Conservation (phyloP, 2,888 invertebrate species). For the Drosophila suboccidentalis region DNA sequence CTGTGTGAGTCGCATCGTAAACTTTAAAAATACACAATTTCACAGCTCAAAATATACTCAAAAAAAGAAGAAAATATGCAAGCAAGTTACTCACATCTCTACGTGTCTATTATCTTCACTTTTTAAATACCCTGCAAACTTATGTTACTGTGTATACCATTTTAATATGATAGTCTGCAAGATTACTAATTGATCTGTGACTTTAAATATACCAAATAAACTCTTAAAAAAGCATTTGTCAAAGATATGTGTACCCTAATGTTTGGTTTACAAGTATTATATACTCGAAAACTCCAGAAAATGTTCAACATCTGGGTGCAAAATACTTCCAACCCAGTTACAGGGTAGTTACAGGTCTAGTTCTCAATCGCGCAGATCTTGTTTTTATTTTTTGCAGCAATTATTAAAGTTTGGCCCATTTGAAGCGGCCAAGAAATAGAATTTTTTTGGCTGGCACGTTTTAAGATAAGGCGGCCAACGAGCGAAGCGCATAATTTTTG, state of each 20-base stretch:
- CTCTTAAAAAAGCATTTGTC: too few species aligned
- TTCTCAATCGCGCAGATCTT: neutral
- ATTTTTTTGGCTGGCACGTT: constrained; percentile 60
- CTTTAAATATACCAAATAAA: too few species aligned
- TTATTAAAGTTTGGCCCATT: constrained; percentile 48
- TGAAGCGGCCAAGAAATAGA: constrained; percentile 48
- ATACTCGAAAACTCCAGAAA: too few species aligned
- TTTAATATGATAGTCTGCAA: too few species aligned
- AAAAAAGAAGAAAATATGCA: constrained; percentile 8
- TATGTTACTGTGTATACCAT: too few species aligned
- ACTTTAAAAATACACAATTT: constrained; percentile 69
- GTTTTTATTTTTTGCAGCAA: constrained; percentile 18
- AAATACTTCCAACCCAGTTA: neutral
- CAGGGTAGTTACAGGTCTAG: neutral
- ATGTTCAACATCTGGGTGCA: too few species aligned
- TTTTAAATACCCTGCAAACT: constrained; percentile 9
- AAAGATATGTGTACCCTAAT: too few species aligned
- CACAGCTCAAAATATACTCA: constrained; percentile 30
- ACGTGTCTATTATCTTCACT: constrained; percentile 36
- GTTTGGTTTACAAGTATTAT: too few species aligned
- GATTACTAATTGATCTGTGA: too few species aligned
- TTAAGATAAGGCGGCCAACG: constrained; percentile 68
- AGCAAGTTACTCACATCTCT: constrained; percentile 43
- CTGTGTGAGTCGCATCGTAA: constrained; percentile 60
- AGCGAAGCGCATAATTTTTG: constrained; percentile 42